phyloP scores from a whole-genome alignment of 2,797 vertebrate genomes.

The Pagetopsis macropterus region DNA sequence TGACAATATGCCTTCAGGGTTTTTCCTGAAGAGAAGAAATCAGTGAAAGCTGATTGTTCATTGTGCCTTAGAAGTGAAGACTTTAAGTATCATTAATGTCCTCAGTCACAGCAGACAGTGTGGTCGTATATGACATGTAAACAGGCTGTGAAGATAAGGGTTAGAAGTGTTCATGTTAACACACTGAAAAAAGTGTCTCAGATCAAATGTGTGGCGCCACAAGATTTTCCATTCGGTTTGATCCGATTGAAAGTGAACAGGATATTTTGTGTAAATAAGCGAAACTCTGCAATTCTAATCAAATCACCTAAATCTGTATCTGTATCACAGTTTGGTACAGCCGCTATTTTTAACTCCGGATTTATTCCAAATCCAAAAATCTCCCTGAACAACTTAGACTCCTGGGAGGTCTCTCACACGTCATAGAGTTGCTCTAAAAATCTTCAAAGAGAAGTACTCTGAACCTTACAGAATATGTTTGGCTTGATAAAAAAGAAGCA shows the following conservation, averaged over 20 bases:
- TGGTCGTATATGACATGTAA: not conserved
- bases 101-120: conserved; percentile 24
- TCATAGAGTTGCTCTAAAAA: conserved; percentile 25
- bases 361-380: conserved; percentile 39
- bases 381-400: conserved; percentile 27
- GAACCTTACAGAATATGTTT: conserved; percentile 20
- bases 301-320: conserved; percentile 28
- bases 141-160: not conserved
- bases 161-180: not conserved
- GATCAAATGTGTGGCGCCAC: not conserved
- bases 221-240: conserved; percentile 10
- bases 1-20: not conserved
- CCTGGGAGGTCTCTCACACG: conserved; percentile 24
- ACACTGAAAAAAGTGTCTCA: not conserved
- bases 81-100: conserved; percentile 26
- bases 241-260: conserved; percentile 6
- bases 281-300: not conserved
- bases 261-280: conserved; percentile 5
- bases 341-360: conserved; percentile 2
- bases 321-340: conserved; percentile 10
- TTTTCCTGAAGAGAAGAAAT: conserved; percentile 10
- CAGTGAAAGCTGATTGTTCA: conserved; percentile 4
- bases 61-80: not conserved
- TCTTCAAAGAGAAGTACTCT: conserved; percentile 43
- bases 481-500: conserved; percentile 3